A percentile compares a stretch with the other conserved stretches of the same genome.
Evolutionary conservation across 2,888 invertebrate genomes (phyloP).

Genomic region (Eilema caniola): DNA sequence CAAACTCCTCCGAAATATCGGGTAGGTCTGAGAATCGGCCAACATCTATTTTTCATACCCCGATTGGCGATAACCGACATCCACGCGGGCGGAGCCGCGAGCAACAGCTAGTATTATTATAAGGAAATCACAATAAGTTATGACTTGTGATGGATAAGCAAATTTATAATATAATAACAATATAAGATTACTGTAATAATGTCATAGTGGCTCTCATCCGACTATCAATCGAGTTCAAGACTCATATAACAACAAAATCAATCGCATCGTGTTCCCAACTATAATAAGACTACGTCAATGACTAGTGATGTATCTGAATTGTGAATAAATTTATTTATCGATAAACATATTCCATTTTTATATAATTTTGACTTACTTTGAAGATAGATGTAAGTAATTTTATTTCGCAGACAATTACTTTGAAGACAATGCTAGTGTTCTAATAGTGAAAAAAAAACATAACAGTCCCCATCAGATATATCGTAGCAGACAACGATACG

Average conservation of each 20-base stretch:
- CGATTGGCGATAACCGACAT: too few species aligned
- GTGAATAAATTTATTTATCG: neutral
- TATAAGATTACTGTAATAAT: neutral
- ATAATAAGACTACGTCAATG: neutral
- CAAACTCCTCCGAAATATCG: too few species aligned
- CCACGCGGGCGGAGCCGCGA: too few species aligned
- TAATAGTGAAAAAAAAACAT: too few species aligned
- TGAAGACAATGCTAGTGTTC: too few species aligned
- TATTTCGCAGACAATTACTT: neutral
- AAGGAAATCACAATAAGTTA: neutral
- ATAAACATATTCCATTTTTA: neutral
- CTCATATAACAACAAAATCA: neutral
- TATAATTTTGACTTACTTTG: neutral
- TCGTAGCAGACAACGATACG: too few species aligned
- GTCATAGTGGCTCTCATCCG: neutral
- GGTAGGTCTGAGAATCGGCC: too few species aligned
- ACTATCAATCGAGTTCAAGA: slow-evolving; percentile 13
- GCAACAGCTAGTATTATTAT: too few species aligned
- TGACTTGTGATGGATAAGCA: neutral
- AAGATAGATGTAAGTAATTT: neutral
- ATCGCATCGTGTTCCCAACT: neutral
- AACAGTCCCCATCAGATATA: too few species aligned
- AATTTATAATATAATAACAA: neutral
- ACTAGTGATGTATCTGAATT: neutral
- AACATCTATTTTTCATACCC: too few species aligned